Evolutionary conservation across 2,797 vertebrate genomes (phyloP).

Genomic region (Sebastes taczanowskii): DNA sequence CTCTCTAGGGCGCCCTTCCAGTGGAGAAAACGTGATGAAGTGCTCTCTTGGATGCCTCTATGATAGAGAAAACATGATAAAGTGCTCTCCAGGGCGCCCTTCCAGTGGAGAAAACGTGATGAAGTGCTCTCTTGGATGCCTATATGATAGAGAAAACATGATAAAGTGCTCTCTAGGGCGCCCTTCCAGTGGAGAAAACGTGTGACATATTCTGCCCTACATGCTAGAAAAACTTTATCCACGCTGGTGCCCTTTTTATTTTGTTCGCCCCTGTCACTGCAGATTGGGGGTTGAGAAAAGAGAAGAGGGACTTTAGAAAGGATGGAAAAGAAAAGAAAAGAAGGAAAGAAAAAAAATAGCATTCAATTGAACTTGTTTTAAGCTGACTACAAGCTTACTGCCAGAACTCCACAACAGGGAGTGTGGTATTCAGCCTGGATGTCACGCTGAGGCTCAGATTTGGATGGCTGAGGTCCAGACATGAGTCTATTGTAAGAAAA

Average conservation of each 20-base stretch:
- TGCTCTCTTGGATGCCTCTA: background rate
- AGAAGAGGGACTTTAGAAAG: background rate
- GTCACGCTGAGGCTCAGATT: conserved; percentile 38
- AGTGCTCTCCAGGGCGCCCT: background rate
- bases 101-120: background rate
- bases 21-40: background rate
- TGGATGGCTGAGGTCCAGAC: conserved; percentile 36
- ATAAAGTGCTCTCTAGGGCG: background rate
- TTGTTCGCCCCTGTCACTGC: background rate
- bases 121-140: background rate
- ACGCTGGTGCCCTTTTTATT: background rate
- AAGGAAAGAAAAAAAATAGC: background rate
- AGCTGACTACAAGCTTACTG: conserved; percentile 56
- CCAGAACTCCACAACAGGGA: conserved; percentile 75
- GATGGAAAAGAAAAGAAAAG: background rate
- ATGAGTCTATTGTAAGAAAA: conserved; percentile 47
- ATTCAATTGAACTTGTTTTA: background rate
- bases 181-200: background rate
- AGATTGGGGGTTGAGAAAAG: background rate
- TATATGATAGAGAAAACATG: background rate
- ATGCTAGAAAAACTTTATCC: background rate
- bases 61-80: background rate
- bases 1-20: too few species aligned
- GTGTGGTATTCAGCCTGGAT: conserved; percentile 50
- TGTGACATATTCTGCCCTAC: background rate